A percentile compares a stretch with the other conserved stretches of the same genome.
These are phyloP conservation scores for Antitype chi DNA, from an alignment of 2,888 invertebrate species.

Conservation along the genomic window DNA sequence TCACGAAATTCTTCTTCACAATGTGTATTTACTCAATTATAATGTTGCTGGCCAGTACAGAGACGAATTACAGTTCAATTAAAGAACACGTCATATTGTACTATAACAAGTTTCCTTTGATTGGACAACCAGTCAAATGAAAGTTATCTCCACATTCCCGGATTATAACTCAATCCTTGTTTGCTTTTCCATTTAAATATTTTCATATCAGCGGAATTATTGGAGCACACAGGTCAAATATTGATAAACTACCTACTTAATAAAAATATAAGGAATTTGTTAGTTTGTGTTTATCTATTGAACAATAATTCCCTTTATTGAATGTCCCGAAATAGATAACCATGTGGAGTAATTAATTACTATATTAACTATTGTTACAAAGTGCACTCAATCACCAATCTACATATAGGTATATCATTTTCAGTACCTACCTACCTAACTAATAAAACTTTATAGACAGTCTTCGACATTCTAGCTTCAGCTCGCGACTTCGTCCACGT, in stretches of 20 bases:
- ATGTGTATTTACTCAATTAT: constrained; percentile 61
- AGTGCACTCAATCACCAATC: background rate
- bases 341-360: constrained; percentile 18
- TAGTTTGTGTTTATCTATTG: constrained; percentile 21
- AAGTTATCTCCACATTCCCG: constrained; percentile 55
- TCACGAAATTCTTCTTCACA: constrained; percentile 55
- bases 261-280: constrained; percentile 38
- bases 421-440: background rate
- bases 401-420: background rate
- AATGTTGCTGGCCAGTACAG: constrained; percentile 50
- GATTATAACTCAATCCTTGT: constrained; percentile 59
- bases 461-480: too few relatives aligned
- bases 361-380: constrained; percentile 1
- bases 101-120: constrained; percentile 51
- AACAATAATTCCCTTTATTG: constrained; percentile 20
- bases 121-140: constrained; percentile 44
- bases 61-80: constrained; percentile 55
- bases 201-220: constrained; percentile 44
- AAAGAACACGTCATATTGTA: constrained; percentile 44
- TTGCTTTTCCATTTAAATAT: constrained; percentile 47
- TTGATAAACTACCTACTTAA: constrained; percentile 43
- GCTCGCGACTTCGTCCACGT: background rate
- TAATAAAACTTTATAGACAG: background rate
- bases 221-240: constrained; percentile 51
- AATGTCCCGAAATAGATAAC: constrained; percentile 13